These are phyloP conservation scores for Bovichtus diacanthus DNA, from an alignment of 2,797 vertebrate species.

Conservation along the genomic window DNA sequence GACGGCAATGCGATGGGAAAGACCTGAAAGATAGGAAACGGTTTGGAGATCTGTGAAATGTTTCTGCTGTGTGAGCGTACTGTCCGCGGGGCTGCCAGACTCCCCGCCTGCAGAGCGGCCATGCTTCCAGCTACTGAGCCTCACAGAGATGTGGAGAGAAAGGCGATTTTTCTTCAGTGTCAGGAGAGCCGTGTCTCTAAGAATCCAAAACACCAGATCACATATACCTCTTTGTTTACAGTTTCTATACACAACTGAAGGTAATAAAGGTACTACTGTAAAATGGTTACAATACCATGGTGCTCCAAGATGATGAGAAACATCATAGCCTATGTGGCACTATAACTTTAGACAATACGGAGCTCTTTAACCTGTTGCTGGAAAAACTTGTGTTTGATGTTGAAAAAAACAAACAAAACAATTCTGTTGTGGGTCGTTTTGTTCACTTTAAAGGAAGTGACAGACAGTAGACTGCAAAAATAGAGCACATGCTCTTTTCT, in stretches of 20 bases:
- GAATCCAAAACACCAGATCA: slow-evolving; percentile 92
- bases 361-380: slow-evolving; percentile 69
- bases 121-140: slow-evolving; percentile 86
- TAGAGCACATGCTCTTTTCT: slow-evolving; percentile 75
- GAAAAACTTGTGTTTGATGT: slow-evolving; percentile 54
- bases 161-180: slow-evolving; percentile 87
- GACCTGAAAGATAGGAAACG: slow-evolving; percentile 49
- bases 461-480: slow-evolving; percentile 54
- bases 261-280: slow-evolving; percentile 97
- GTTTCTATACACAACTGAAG: slow-evolving; percentile 96
- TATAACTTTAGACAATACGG: slow-evolving; percentile 80
- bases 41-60: slow-evolving; percentile 62
- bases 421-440: slow-evolving; percentile 41
- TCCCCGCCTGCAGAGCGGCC: slow-evolving; percentile 54
- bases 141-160: slow-evolving; percentile 70
- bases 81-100: slow-evolving; percentile 49
- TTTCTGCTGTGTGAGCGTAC: slow-evolving; percentile 67
- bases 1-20: slow-evolving; percentile 44
- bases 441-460: slow-evolving; percentile 50
- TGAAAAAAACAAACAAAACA: slow-evolving; percentile 42
- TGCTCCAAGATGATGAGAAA: slow-evolving; percentile 94
- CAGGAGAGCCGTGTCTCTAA: slow-evolving; percentile 91
- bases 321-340: slow-evolving; percentile 92
- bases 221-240: slow-evolving; percentile 99
- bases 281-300: slow-evolving; percentile 95